Percentiles rank a stretch among this genome's conserved stretches.
phyloP scores from a whole-genome alignment of 2,888 invertebrate genomes.

The Caenorhabditis sp. region DNA sequence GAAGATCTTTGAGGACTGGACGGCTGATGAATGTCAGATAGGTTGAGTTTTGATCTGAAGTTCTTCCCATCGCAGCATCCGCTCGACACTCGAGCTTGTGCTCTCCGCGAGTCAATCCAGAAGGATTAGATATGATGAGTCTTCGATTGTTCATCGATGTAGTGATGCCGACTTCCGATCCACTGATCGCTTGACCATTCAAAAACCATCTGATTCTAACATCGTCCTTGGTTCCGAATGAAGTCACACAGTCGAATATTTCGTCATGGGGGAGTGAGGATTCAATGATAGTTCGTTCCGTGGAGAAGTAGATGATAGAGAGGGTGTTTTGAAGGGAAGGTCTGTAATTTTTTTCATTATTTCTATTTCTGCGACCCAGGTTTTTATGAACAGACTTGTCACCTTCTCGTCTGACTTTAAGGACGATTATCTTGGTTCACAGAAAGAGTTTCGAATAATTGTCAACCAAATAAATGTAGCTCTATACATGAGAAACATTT shows the following conservation, averaged over 20 bases:
- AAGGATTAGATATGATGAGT: slow-evolving; percentile 57
- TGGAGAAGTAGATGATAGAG: slow-evolving; percentile 57
- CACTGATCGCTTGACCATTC: slow-evolving; percentile 65
- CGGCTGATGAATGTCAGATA: slow-evolving; percentile 66
- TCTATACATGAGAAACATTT: no score
- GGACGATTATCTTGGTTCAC: no score
- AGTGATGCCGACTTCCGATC: slow-evolving; percentile 59
- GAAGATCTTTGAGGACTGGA: slow-evolving; percentile 54
- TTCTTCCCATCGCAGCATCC: slow-evolving; percentile 70
- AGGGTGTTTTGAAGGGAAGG: slow-evolving; percentile 53
- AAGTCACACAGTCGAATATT: slow-evolving; percentile 64
- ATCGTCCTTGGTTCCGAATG: slow-evolving; percentile 51
- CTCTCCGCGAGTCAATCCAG: slow-evolving; percentile 64
- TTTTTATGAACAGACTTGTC: no score
- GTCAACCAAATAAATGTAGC: no score
- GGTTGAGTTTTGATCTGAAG: slow-evolving; percentile 66
- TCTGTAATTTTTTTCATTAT: no score
- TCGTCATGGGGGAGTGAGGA: slow-evolving; percentile 43
- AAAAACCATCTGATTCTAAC: slow-evolving; percentile 69
- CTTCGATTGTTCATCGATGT: slow-evolving; percentile 38
- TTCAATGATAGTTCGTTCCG: slow-evolving; percentile 55
- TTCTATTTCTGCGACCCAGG: no score
- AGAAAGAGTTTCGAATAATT: no score
- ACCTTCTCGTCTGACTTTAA: no score
- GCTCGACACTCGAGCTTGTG: slow-evolving; percentile 71